Percentiles rank a stretch among this genome's conserved stretches.
These are phyloP conservation scores for Lepetodrilus schrolli DNA, from an alignment of 2,888 invertebrate species.

Conservation along the genomic window DNA sequence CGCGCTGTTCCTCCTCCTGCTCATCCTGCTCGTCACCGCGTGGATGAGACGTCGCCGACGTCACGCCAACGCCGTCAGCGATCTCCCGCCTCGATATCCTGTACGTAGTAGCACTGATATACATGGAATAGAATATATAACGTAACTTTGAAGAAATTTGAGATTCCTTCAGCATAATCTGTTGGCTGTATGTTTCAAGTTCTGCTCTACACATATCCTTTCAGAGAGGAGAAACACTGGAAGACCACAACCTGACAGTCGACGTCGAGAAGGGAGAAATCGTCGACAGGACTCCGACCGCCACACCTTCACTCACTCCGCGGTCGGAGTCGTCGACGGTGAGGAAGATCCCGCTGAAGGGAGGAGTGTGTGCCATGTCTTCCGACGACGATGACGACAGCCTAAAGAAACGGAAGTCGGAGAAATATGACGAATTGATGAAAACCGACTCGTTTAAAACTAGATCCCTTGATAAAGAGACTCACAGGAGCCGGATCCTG, in stretches of 20 bases:
- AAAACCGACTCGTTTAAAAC: not conserved
- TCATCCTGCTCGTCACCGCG: not conserved
- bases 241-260: constrained; percentile 47
- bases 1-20: not conserved
- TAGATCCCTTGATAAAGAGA: not conserved
- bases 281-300: constrained; percentile 36
- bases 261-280: constrained; percentile 50
- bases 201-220: constrained; percentile 14
- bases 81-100: constrained; percentile 12
- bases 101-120: too few relatives aligned
- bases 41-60: not conserved
- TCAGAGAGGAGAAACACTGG: constrained; percentile 45
- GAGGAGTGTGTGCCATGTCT: not conserved
- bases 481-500: not conserved
- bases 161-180: too few relatives aligned
- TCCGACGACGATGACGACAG: not conserved
- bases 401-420: not conserved
- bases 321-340: not conserved
- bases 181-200: too few relatives aligned
- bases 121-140: not conserved
- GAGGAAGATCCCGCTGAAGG: not conserved
- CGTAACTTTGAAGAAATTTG: not conserved
- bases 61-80: not conserved
- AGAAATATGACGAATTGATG: not conserved
- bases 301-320: constrained; percentile 27